Base-by-base conservation (phyloP, 2,113 vertebrate genomes). In the Rhabdomys dilectus region DNA sequence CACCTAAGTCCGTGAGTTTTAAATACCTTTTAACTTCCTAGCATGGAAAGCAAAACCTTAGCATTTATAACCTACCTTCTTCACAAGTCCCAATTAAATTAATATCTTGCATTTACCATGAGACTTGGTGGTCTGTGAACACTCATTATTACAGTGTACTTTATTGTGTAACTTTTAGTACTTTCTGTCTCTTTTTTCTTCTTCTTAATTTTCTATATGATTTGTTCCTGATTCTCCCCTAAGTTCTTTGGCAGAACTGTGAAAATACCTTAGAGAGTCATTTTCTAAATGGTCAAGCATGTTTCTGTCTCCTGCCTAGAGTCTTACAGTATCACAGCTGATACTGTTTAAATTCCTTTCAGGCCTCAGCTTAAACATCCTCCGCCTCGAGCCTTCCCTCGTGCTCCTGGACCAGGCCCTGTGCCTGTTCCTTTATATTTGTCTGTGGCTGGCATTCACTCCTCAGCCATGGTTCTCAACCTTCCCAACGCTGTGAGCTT, bases 11-110 rank as follows among this genome's bases (percentile, higher is more conserved):
- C 8, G 34, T 48, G 21, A 31, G 11, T 34, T 84, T 66, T 66
- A 66, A 86, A 48, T 31, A 31, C 29, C 10, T 94, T 93, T 87
- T 87, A 31, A 91, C 45, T 85, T 97, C 53, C 75, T 96, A 31
- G 29, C 34, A 51, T 89, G 12, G 10, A 86, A 88, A 17, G 66
- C 68, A 84, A 90, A 92, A 88, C 64, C 39, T 89, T 42, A 93
- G 48, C 92, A 94, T 73, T 89, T 53, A 81, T 24, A 81, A 73
- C 9, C 17, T 31, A 77, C 45, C n/a, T 66, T 82, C 60, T 48
- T 66, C 39, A 89, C 36, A 81, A 29, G 73, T 80, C 92, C 88
- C 93, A 51, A 48, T 91, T 91, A 75, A 89, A 80, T 72, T 91
- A 93, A 51, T 53, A 29, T 62, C 58, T 58, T 91, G n/a, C 82